Conservation (phyloP, 2,797 vertebrate genomes). For the Serranus cabrilla region DNA sequence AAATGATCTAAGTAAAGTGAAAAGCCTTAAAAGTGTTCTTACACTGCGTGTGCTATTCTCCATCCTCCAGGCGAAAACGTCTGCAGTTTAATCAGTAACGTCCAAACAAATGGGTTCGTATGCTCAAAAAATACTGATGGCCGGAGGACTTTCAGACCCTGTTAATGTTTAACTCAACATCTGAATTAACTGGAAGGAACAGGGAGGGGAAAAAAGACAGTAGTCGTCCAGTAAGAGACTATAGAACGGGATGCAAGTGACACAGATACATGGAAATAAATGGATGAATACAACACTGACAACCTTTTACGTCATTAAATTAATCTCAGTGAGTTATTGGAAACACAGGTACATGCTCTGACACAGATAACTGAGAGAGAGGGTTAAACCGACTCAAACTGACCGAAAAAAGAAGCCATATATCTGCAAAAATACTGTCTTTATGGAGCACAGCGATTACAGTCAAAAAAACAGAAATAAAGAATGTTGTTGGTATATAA, state of each 20-base stretch:
- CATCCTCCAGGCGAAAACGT: background rate
- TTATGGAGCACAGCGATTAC: no score
- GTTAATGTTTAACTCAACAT: constrained; percentile 71
- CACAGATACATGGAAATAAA: no score
- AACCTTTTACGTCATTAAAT: background rate
- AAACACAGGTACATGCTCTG: no score
- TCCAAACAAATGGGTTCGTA: constrained; percentile 27
- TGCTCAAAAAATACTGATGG: constrained; percentile 14
- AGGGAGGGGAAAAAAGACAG: background rate
- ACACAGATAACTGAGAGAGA: no score
- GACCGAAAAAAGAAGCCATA: no score
- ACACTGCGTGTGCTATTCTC: constrained; percentile 3
- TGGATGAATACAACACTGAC: background rate
- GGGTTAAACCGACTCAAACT: no score
- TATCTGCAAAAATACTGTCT: no score
- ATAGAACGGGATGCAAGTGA: background rate
- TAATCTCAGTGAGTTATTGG: no score
- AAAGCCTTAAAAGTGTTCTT: constrained; percentile 11
- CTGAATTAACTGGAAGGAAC: constrained; percentile 9
- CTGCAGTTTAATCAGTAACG: constrained; percentile 62
- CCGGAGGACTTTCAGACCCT: constrained; percentile 49
- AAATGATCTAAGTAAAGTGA: background rate
- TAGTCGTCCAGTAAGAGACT: background rate
- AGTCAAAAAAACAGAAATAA: no score
- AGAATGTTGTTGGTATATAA: no score